A percentile compares a stretch with the other conserved stretches of the same genome.
These are phyloP conservation scores for Protophormia terraenovae DNA, from an alignment of 2,888 invertebrate species.

Conservation along the genomic window DNA sequence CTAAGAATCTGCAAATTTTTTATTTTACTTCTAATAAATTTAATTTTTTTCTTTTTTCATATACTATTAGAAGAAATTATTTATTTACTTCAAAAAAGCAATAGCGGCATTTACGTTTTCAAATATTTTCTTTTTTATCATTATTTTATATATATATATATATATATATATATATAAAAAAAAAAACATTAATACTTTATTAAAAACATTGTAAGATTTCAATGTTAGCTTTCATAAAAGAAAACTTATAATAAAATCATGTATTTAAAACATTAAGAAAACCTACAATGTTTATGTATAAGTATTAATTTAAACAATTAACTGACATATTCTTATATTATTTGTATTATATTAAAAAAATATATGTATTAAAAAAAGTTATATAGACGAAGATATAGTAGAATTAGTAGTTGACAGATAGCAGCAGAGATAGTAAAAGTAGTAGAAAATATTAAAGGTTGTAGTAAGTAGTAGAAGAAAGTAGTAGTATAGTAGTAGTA, in stretches of 20 bases:
- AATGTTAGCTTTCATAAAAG: background rate
- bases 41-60: too few relatives aligned
- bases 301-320: conserved; percentile 5
- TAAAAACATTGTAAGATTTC: conserved; percentile 35
- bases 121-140: background rate
- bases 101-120: background rate
- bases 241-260: background rate
- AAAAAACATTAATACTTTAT: background rate
- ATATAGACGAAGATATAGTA: conserved; percentile 25
- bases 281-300: conserved; percentile 38
- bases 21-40: too few relatives aligned
- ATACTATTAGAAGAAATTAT: background rate
- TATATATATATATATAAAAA: too few relatives aligned
- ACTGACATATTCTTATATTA: conserved; percentile 9
- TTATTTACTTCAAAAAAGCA: background rate
- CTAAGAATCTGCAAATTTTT: background rate
- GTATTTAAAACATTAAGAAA: conserved; percentile 22
- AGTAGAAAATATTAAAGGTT: conserved; percentile 29
- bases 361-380: too few relatives aligned
- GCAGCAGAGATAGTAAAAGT: conserved; percentile 45
- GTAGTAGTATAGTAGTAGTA: background rate
- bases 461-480: background rate
- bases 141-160: background rate
- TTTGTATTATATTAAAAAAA: conserved; percentile 30
- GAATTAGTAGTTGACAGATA: conserved; percentile 39